Percentiles rank a stretch among this genome's conserved stretches.
Conservation (phyloP, 2,113 vertebrate species). For the Syngnathus scovelli region DNA sequence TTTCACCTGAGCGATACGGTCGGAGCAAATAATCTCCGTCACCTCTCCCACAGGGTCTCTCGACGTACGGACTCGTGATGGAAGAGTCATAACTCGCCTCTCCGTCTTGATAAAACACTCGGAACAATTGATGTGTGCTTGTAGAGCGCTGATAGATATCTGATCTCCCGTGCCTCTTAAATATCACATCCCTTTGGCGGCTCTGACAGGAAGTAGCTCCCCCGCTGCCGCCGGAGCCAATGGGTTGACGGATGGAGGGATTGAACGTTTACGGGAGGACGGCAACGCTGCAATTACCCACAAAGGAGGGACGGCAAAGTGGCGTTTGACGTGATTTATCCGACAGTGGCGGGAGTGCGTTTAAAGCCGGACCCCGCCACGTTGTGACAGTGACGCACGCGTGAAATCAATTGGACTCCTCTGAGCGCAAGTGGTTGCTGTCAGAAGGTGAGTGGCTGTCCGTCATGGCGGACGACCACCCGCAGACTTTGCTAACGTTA, state of each 20-base stretch:
- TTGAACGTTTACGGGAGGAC: conserved; percentile 77
- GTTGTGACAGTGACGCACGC: conserved; percentile 86
- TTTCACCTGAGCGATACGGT: conserved; percentile 59
- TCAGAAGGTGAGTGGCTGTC: conserved; percentile 65
- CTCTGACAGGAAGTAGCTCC: conserved; percentile 76
- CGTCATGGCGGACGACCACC: conserved; percentile 49
- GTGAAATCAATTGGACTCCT: conserved; percentile 85
- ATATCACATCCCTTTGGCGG: conserved; percentile 63
- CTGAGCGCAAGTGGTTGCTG: conserved; percentile 68
- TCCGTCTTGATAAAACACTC: conserved; percentile 51
- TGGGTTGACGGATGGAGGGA: conserved; percentile 68
- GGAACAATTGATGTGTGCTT: conserved; percentile 32
- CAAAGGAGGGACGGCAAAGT: conserved; percentile 70
- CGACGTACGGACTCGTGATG: conserved; percentile 42
- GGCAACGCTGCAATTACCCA: conserved; percentile 84
- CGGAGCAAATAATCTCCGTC: conserved; percentile 54
- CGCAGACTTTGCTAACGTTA: not conserved
- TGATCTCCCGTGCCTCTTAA: conserved; percentile 53
- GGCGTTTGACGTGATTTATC: conserved; percentile 88
- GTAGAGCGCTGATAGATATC: conserved; percentile 55
- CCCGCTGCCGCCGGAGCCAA: conserved; percentile 76
- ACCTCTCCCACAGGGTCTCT: not conserved
- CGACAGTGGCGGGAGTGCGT: conserved; percentile 71
- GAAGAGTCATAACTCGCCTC: conserved; percentile 52
- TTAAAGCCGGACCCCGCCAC: conserved; percentile 77